These are phyloP conservation scores for Pentalonia nigronervosa DNA, from an alignment of 1,140 invertebrate genomes.

Conservation along the genomic window DNA sequence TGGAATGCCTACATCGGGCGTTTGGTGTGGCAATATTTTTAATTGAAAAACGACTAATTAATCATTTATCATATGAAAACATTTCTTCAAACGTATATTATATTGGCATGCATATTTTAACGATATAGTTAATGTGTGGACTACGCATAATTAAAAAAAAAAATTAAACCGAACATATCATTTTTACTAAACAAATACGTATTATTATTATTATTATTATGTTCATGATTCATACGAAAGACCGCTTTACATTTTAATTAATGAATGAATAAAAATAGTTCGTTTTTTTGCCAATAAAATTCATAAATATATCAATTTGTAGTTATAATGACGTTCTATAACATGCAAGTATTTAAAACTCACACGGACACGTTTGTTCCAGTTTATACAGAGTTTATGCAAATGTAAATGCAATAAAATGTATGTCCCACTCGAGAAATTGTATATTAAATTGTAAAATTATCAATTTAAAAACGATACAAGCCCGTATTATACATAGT, in stretches of 20 bases:
- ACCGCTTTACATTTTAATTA: background rate
- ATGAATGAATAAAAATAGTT: background rate
- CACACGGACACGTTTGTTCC: background rate
- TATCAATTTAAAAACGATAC: conserved; percentile 12
- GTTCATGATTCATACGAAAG: background rate
- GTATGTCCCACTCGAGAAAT: background rate
- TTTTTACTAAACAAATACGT: conserved; percentile 11
- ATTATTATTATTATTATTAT: background rate
- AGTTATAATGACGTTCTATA: background rate
- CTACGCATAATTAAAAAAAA: background rate
- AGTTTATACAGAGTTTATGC: background rate
- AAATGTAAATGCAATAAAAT: background rate
- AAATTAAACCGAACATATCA: background rate
- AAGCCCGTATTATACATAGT: background rate
- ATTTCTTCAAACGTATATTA: background rate
- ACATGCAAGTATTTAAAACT: background rate
- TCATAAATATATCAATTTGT: background rate
- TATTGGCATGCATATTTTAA: background rate
- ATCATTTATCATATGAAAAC: background rate
- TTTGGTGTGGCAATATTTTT: conserved; percentile 7
- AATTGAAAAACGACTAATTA: conserved; percentile 35
- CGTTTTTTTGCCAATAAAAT: background rate
- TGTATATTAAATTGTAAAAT: background rate
- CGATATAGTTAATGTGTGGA: background rate
- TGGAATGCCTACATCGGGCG: background rate